Evolutionary conservation across 2,797 vertebrate genomes (phyloP), one percentile per base, ranked within the genome.

Genomic region (Ispidina lecontei): DNA sequence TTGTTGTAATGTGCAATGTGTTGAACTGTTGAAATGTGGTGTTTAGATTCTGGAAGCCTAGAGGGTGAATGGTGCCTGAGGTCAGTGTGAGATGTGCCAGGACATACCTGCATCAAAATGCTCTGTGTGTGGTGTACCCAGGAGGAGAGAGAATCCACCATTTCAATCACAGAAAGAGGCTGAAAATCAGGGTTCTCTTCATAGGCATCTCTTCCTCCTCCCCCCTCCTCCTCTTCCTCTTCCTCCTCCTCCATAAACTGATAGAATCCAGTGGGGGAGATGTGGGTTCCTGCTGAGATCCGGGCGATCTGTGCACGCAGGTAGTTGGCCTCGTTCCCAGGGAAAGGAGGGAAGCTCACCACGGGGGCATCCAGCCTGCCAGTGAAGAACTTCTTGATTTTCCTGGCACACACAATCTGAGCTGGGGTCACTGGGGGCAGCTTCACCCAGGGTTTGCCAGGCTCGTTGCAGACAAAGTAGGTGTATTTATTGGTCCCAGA

Each of bases 261-360:
- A 84, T 98, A 99, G 96, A 98, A 99, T 20, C 98, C 98, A 74
- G 98, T 93, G 23, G 99, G 99, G 93, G 99, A 99, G 80, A 99
- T 95, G 0, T 99, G 99, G 7, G 99, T 98, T 26, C 98, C 98
- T 5, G 98, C 99, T 49, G 99, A 99, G 97, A 99, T 99, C 3
- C 99, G 98, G 67, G 99, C 98, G 22, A 99, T 99, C 95, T 99
- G 99, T 14, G 99, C 98, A 8, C 99, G 97, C 80, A 99, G 96
- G 80, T 99, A 99, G 95, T 99, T 99, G 78, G 97, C 96, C 94
- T 99, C 99, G 14, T 98, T 98, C 35, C 99, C 99, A 12, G 98
- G 98, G 95, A 99, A 99, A 35, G 99, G 98, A 2, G 99, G 99
- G 88, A 98, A 99, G 95, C 98, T 99, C 67, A 98, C 77, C 26